A percentile compares a stretch with the other conserved stretches of the same genome.
Evolutionary conservation across 2,888 invertebrate genomes (phyloP).

Genomic region (Meganola albula): DNA sequence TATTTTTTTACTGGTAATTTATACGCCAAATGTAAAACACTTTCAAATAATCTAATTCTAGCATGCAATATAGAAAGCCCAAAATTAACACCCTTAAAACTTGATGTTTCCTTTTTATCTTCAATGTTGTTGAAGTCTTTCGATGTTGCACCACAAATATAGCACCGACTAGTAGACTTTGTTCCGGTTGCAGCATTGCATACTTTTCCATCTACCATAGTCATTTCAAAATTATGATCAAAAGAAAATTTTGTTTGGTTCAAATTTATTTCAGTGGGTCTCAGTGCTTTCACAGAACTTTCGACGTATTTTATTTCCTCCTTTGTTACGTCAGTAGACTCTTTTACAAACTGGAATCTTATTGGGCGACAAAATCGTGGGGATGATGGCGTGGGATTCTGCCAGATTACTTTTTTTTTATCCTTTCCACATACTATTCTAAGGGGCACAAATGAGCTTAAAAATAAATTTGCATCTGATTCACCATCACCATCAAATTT

Average conservation of each 20-base stretch:
- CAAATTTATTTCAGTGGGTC: not conserved
- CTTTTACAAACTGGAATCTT: constrained; percentile 25
- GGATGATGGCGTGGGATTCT: constrained; percentile 28
- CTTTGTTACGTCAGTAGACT: constrained; percentile 21
- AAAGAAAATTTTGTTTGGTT: not conserved
- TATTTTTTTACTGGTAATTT: constrained; percentile 10
- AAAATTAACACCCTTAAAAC: too few species aligned
- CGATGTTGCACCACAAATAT: constrained; percentile 6
- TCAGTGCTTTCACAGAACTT: not conserved
- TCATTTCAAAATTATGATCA: constrained; percentile 7
- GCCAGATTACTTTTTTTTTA: constrained; percentile 25
- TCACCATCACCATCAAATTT: constrained; percentile 14
- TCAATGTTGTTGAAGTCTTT: constrained; percentile 7
- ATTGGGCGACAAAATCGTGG: constrained; percentile 30
- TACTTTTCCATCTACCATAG: constrained; percentile 7
- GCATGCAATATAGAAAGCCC: constrained; percentile 7
- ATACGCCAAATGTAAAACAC: constrained; percentile 9
- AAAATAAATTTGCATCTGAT: constrained; percentile 23
- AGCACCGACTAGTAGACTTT: constrained; percentile 6
- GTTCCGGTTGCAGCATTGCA: constrained; percentile 8
- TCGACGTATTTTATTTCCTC: constrained; percentile 25
- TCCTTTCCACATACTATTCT: constrained; percentile 16
- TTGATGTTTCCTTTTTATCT: constrained; percentile 3
- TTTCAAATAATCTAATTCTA: constrained; percentile 10
- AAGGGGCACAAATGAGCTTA: constrained; percentile 28